A percentile compares a stretch with the other conserved stretches of the same genome.
Conservation (phyloP, 2,888 invertebrate genomes). For the Phortica okadai region DNA sequence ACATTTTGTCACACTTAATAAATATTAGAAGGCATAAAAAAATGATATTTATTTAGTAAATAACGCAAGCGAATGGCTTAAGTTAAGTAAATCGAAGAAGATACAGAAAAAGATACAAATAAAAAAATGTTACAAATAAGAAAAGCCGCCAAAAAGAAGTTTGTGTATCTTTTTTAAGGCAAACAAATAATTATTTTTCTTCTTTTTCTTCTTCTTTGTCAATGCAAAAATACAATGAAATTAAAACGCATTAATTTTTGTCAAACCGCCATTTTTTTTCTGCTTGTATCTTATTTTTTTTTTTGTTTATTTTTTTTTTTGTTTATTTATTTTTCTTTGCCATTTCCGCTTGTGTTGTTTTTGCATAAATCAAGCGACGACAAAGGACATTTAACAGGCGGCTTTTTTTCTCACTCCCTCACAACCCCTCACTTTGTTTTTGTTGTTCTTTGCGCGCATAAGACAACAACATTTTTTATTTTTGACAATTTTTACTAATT, state of each 20-base stretch:
- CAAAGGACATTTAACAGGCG: neutral
- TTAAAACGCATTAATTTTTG: constrained; percentile 58
- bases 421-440: neutral
- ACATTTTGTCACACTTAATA: constrained; percentile 52
- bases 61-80: no score
- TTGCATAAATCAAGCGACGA: constrained; percentile 56
- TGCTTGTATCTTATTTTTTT: neutral
- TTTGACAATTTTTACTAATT: constrained; percentile 52
- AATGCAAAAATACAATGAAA: constrained; percentile 42
- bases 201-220: neutral
- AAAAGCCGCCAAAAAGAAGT: no score
- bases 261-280: constrained; percentile 33
- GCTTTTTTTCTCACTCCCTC: neutral
- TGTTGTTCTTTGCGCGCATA: no score
- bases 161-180: neutral
- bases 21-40: constrained; percentile 57
- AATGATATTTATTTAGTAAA: neutral
- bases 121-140: neutral
- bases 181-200: neutral
- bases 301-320: neutral
- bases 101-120: neutral
- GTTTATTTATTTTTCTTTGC: neutral
- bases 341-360: constrained; percentile 11
- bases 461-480: constrained; percentile 51
- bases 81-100: neutral